phyloP scores from a whole-genome alignment of 2,888 invertebrate genomes.

The Buathra laborator region DNA sequence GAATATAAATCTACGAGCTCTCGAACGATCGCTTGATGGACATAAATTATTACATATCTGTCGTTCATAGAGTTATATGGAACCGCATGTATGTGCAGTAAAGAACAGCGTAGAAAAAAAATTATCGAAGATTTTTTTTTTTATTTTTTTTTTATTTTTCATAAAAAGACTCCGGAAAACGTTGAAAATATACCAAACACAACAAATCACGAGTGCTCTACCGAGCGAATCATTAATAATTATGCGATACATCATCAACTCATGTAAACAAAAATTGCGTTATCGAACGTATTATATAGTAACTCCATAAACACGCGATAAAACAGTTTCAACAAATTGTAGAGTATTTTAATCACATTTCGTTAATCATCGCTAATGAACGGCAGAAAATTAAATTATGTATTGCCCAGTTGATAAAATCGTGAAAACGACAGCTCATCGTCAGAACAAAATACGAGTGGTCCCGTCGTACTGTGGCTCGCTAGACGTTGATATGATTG shows the following conservation, averaged over 20 bases:
- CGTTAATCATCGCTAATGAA: too few relatives aligned
- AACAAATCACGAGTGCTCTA: too few relatives aligned
- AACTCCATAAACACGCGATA: too few relatives aligned
- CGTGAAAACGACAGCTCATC: not conserved
- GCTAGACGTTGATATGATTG: constrained; percentile 51
- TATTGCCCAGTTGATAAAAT: not conserved
- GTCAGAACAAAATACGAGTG: not conserved
- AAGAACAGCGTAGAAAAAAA: not conserved
- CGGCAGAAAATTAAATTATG: too few relatives aligned
- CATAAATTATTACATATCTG: not conserved
- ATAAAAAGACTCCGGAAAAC: not conserved
- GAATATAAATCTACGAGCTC: constrained; percentile 22
- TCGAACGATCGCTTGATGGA: not conserved
- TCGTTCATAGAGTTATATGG: not conserved
- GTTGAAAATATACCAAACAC: not conserved
- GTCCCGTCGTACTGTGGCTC: not conserved
- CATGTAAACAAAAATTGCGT: too few relatives aligned
- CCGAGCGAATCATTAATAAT: too few relatives aligned
- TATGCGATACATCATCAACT: too few relatives aligned
- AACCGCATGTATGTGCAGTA: not conserved
- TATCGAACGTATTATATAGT: too few relatives aligned
- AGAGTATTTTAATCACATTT: too few relatives aligned
- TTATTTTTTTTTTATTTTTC: not conserved
- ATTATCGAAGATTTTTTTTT: not conserved
- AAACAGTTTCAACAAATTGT: too few relatives aligned